phyloP scores from a whole-genome alignment of 2,797 vertebrate species.

The Phoxinus dragarum region DNA sequence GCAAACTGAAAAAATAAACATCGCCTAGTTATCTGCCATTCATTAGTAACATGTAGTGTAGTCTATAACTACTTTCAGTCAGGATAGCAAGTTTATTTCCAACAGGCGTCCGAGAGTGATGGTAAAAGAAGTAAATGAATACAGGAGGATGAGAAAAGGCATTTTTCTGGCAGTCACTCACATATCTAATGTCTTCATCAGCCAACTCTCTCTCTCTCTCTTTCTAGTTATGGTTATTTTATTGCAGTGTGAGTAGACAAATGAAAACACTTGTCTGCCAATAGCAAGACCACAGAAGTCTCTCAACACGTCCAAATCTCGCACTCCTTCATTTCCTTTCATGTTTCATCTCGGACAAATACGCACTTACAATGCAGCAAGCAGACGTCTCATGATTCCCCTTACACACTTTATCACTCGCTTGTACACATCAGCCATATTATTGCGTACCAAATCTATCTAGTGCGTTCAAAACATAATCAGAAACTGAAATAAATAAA shows the following conservation, averaged over 20 bases:
- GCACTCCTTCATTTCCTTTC: conserved; percentile 58
- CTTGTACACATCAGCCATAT: neutral
- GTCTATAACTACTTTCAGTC: neutral
- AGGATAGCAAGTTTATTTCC: neutral
- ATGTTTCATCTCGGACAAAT: conserved; percentile 52
- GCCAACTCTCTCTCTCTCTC: conserved; percentile 60
- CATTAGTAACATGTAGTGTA: neutral
- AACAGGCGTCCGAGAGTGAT: conserved; percentile 24
- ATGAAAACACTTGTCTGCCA: conserved; percentile 60
- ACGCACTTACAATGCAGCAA: conserved; percentile 44
- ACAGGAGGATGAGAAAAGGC: conserved; percentile 68
- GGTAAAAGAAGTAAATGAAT: conserved; percentile 58
- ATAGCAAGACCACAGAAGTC: conserved; percentile 59
- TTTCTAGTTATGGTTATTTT: conserved; percentile 47
- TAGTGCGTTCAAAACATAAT: neutral
- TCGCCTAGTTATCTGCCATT: neutral
- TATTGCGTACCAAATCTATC: neutral
- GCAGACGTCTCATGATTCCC: conserved; percentile 46
- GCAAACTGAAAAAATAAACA: neutral
- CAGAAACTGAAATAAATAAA: neutral
- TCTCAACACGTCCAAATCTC: conserved; percentile 57
- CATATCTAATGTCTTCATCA: conserved; percentile 73
- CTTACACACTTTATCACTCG: conserved; percentile 2
- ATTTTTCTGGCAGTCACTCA: conserved; percentile 70
- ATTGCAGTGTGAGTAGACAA: conserved; percentile 57